These are phyloP conservation scores for Prolemur simus DNA, from an alignment of 2,113 vertebrate species.

Conservation along the genomic window DNA sequence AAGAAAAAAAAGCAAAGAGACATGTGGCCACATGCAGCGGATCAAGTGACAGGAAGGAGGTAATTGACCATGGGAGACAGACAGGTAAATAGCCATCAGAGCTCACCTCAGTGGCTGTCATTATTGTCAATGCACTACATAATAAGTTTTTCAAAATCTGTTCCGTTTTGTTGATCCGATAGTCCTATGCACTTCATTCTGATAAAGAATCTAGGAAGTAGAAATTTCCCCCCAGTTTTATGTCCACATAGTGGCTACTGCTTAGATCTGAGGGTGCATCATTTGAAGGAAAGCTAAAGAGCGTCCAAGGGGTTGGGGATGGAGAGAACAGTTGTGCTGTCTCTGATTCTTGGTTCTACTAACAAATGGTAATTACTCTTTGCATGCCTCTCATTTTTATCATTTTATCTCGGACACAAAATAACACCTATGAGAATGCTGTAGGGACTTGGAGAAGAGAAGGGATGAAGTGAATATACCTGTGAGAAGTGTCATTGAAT, in stretches of 20 bases:
- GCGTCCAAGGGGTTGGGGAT: neutral
- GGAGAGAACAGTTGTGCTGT: neutral
- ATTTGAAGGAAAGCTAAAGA: neutral
- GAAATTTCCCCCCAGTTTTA: neutral
- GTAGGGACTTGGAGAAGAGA: neutral
- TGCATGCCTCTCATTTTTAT: neutral
- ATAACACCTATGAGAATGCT: neutral
- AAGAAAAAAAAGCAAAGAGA: neutral
- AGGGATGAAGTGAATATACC: neutral
- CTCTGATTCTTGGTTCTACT: neutral
- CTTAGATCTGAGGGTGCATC: neutral
- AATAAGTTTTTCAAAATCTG: neutral
- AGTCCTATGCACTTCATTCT: neutral
- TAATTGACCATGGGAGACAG: neutral
- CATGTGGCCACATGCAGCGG: neutral
- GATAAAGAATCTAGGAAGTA: neutral
- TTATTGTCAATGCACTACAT: neutral
- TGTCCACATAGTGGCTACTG: no score
- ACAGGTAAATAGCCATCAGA: neutral
- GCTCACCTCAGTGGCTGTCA: neutral
- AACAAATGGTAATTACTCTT: neutral
- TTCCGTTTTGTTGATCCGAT: neutral
- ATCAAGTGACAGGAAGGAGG: neutral
- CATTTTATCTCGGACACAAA: neutral
- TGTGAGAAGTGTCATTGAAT: neutral